phyloP scores from a whole-genome alignment of 2,797 vertebrate species.

The Sebastes vulpes region DNA sequence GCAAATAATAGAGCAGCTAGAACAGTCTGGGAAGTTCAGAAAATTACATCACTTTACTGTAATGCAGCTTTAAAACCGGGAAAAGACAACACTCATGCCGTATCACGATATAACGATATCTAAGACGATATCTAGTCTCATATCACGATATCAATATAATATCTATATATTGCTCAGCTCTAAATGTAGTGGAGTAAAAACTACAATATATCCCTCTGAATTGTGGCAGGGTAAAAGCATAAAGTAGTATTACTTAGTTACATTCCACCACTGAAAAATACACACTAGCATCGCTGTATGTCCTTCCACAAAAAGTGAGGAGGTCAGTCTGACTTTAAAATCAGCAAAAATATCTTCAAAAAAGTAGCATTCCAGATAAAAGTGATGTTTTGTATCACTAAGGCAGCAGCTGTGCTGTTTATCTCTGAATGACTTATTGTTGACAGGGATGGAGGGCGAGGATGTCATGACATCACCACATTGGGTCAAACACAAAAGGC shows the following conservation, averaged over 20 bases:
- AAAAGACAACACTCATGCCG: too few species aligned
- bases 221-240: not conserved
- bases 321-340: not conserved
- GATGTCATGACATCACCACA: constrained; percentile 1
- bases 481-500: constrained; percentile 17
- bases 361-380: not conserved
- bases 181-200: not conserved
- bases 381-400: not conserved
- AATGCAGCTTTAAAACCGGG: too few species aligned
- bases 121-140: too few species aligned
- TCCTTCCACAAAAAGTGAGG: not conserved
- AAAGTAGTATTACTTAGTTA: not conserved
- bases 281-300: not conserved
- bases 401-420: not conserved
- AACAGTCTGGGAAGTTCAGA: too few species aligned
- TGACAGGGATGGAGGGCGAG: not conserved
- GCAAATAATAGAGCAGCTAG: too few species aligned
- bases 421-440: not conserved
- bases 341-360: not conserved
- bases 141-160: not conserved
- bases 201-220: not conserved
- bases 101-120: too few species aligned
- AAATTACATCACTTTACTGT: too few species aligned
- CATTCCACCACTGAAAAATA: not conserved
- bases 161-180: too few species aligned